Conservation (phyloP, 2,797 vertebrate species). For the Erpetoichthys calabaricus region DNA sequence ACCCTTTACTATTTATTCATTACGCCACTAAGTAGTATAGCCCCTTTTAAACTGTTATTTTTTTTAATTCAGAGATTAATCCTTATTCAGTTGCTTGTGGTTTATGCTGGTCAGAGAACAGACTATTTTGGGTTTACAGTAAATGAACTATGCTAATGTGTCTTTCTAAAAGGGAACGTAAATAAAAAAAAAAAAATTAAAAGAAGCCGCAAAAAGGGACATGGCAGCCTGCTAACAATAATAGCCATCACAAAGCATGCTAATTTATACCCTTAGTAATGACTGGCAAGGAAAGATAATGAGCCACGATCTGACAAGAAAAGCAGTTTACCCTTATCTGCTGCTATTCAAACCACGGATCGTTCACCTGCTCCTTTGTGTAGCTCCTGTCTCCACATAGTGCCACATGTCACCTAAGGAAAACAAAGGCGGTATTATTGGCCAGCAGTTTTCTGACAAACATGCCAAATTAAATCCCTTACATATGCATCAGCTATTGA, state of each 20-base stretch:
- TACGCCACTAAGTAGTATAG: too few species aligned
- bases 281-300: slow-evolving; percentile 61
- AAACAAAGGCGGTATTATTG: slow-evolving; percentile 66
- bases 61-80: too few species aligned
- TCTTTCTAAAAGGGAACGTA: neutral
- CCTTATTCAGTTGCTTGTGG: too few species aligned
- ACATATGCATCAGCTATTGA: slow-evolving; percentile 23
- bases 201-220: slow-evolving; percentile 5
- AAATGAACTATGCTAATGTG: neutral
- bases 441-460: slow-evolving; percentile 24
- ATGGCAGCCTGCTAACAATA: slow-evolving; percentile 13
- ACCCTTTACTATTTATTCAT: too few species aligned
- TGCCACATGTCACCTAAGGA: slow-evolving; percentile 46
- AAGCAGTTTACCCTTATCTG: slow-evolving; percentile 56
- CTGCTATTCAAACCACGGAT: slow-evolving; percentile 48
- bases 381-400: slow-evolving; percentile 52
- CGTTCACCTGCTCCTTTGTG: slow-evolving; percentile 64
- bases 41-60: too few species aligned
- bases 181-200: neutral
- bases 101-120: too few species aligned
- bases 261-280: slow-evolving; percentile 40
- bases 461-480: slow-evolving; percentile 20
- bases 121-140: too few species aligned
- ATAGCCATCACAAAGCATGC: slow-evolving; percentile 18
- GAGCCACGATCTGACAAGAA: slow-evolving; percentile 55